Conservation (phyloP, 2,113 vertebrate species). For the Xenopus tropicalis region UCB_Xtro_10.0 CM004443.2:63470501-63471000, state of each 20-base stretch:
- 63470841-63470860: slow-evolving; percentile 25
- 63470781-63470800: slow-evolving; percentile 33
- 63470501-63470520: too few relatives aligned
- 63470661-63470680: too few relatives aligned
- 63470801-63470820: slow-evolving; percentile 33
- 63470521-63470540: too few relatives aligned
- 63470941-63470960: slow-evolving; percentile 33
- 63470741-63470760: slow-evolving; percentile 4
- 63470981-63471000: slow-evolving; percentile 25
- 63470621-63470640: too few relatives aligned
- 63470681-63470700: too few relatives aligned
- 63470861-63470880: slow-evolving; percentile 34
- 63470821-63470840: slow-evolving; percentile 27
- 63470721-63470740: not conserved
- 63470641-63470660: too few relatives aligned
- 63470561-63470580: too few relatives aligned
- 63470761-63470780: slow-evolving; percentile 26
- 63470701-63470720: too few relatives aligned
- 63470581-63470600: too few relatives aligned
- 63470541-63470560: too few relatives aligned
- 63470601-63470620: too few relatives aligned
- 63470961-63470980: slow-evolving; percentile 16
- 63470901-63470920: slow-evolving; percentile 44
- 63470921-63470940: slow-evolving; percentile 37
- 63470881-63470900: slow-evolving; percentile 36